Base-by-base conservation (phyloP, 2,113 vertebrate genomes). In the Dunckerocampus dactyliophorus region DNA sequence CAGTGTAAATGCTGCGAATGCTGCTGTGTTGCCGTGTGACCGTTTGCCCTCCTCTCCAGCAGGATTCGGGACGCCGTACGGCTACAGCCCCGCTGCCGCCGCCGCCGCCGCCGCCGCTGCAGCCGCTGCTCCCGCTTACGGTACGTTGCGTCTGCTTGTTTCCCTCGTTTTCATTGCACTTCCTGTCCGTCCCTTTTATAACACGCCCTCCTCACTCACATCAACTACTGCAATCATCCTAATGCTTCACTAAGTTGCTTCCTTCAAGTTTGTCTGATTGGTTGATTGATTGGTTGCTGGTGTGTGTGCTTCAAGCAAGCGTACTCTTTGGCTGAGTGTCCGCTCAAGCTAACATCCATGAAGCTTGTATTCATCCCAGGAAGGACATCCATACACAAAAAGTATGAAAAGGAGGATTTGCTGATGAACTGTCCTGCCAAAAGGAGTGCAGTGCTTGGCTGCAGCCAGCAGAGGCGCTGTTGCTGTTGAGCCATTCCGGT, bases 1-100 rank as follows among this genome's bases (percentile, higher is more conserved):
- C 31, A 5, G 31, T 34, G 24, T 28, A 28, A 28, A 10, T 53
- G n/a, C n/a, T n/a, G n/a, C n/a, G n/a, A n/a, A n/a, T n/a, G n/a
- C n/a, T n/a, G n/a, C n/a, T n/a, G 49, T 24, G 21, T 28, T 28
- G 9, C 28, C 5, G 39, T 56, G 53, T 15, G 47, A 69, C 21
- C 50, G 31, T 82, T 17, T 78, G 56, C 69, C 68, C 60, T 77
- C 49, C 56, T 56, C 45, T 34, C 87, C 88, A 64, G 45, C 84
- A 99, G 97, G 97, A 72, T 99, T 98, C 3, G 95, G 95, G 82
- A 89, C 95, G 60, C 96, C 97, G 0, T 99, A 99, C 42, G 97
- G 94, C 62, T 99, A 97, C 82, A 94, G 93, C 64, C 91, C 95
- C 24, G 95, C 96, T 69, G 95, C 96, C 67, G 95, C 96, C 9